Evolutionary conservation across 2,113 vertebrate genomes (phyloP).

Genomic region (Perca fluviatilis): DNA sequence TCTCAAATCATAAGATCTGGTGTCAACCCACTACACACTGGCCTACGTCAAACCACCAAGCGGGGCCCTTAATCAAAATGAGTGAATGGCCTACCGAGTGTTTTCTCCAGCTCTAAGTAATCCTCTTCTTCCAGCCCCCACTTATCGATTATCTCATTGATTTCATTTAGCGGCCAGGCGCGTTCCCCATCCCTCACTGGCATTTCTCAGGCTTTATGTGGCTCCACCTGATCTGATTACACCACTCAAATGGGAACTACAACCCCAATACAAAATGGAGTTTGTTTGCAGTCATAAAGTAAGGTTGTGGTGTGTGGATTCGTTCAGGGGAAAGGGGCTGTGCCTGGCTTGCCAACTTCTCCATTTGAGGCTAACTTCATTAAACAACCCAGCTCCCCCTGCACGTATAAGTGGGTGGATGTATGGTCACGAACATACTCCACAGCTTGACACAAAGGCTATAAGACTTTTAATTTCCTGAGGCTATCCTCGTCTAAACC

Average conservation of each 20-base stretch:
- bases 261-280: conserved; percentile 12
- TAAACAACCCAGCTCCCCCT: not conserved
- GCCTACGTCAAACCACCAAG: conserved; percentile 40
- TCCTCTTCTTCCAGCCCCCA: conserved; percentile 65
- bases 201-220: conserved; percentile 42
- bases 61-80: conserved; percentile 73
- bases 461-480: conserved; percentile 44
- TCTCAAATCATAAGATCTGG: conserved; percentile 59
- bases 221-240: conserved; percentile 69
- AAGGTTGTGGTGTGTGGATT: conserved; percentile 9
- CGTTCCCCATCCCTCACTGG: conserved; percentile 54
- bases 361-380: not conserved
- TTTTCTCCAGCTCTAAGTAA: conserved; percentile 73
- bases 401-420: not conserved
- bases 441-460: not conserved
- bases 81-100: conserved; percentile 59
- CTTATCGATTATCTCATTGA: conserved; percentile 78
- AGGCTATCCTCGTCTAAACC: conserved; percentile 40
- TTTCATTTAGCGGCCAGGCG: conserved; percentile 71
- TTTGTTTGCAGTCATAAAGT: conserved; percentile 37
- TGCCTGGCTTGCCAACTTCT: not conserved
- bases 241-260: conserved; percentile 38
- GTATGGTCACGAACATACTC: not conserved
- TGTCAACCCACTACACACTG: conserved; percentile 41
- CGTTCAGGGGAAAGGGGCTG: not conserved